A percentile compares a stretch with the other conserved stretches of the same genome.
Evolutionary conservation across 2,888 invertebrate species (phyloP).

Genomic region (Seira ritae): DNA sequence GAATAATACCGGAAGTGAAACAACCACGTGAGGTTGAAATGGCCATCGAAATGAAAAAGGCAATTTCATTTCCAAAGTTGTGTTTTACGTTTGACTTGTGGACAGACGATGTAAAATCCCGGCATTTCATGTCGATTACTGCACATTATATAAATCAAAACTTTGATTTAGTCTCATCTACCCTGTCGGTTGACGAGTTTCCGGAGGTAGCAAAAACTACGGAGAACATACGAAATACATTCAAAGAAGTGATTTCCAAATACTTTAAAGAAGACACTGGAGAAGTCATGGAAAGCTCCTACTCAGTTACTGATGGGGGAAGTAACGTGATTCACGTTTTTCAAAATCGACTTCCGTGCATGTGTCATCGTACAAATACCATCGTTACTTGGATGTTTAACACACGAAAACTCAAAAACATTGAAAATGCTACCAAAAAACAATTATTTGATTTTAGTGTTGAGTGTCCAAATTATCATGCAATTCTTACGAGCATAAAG

Average conservation of each 20-base stretch:
- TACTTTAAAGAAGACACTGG: conserved; percentile 21
- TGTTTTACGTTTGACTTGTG: conserved; percentile 45
- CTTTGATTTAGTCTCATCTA: not conserved
- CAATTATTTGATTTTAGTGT: not conserved
- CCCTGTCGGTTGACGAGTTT: conserved; percentile 30
- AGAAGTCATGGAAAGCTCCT: not conserved
- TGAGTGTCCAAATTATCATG: conserved; percentile 15
- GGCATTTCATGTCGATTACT: conserved; percentile 34
- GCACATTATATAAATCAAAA: conserved; percentile 25
- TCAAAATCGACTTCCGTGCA: conserved; percentile 2
- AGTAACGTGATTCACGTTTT: conserved; percentile 32
- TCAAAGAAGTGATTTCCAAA: not conserved
- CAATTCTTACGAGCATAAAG: conserved; percentile 11
- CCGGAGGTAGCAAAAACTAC: conserved; percentile 23
- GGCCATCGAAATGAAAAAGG: too few species aligned
- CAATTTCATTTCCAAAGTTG: not conserved
- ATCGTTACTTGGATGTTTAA: conserved; percentile 19
- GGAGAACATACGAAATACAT: conserved; percentile 11
- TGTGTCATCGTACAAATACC: conserved; percentile 18
- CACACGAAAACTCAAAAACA: not conserved
- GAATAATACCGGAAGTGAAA: too few species aligned
- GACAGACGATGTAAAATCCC: conserved; percentile 21
- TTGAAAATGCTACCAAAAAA: not conserved
- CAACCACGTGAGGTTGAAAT: too few species aligned
- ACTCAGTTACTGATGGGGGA: conserved; percentile 46